Evolutionary conservation across 2,113 vertebrate species (phyloP), one percentile per base, ranked within the genome.

Genomic region (Trematomus loennbergii): DNA sequence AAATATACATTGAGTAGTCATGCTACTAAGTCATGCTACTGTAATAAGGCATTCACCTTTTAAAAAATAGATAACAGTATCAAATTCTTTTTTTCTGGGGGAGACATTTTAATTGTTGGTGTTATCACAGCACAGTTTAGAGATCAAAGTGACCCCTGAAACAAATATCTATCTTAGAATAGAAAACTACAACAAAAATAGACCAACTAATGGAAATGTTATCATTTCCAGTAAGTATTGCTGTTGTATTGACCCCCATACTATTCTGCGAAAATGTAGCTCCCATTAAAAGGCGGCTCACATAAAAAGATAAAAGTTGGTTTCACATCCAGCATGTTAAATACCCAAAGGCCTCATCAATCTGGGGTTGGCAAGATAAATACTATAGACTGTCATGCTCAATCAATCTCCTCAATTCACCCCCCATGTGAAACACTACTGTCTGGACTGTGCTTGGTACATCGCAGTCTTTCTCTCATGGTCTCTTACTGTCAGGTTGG

Each of bases 401-500:
- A 78, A 83, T 84, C 43, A 66, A 50, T 66, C 72, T 61, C 36
- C 29, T 16, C 65, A 9, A 13, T 62, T 54, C 57, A 50, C 60
- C 43, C 40, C 20, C 65, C 0, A 12, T 75, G 50, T 67, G 55
- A 90, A 60, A 81, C 58, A 66, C 48, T 54, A 5, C 62, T 53
- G 77, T 78, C 81, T 78, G 81, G 71, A 12, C 59, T 53, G 49
- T 54, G 69, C 86, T 78, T 78, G 78, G 62, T 72, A 29, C 50
- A 77, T 88, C 29, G 16, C 46, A 43, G 58, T 61, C 72, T 74
- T 71, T 78, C 71, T 73, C 67, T 75, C 64, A 29, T 20, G 40
- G 72, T 65, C 78, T 86, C 66, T 85, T 75, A 82, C 43, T 72
- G 84, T 89, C 88, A 90, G 78, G 83, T 78, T 90, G 90, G 86